phyloP scores from a whole-genome alignment of 2,113 vertebrate species.

The Brachypteracias leptosomus region DNA sequence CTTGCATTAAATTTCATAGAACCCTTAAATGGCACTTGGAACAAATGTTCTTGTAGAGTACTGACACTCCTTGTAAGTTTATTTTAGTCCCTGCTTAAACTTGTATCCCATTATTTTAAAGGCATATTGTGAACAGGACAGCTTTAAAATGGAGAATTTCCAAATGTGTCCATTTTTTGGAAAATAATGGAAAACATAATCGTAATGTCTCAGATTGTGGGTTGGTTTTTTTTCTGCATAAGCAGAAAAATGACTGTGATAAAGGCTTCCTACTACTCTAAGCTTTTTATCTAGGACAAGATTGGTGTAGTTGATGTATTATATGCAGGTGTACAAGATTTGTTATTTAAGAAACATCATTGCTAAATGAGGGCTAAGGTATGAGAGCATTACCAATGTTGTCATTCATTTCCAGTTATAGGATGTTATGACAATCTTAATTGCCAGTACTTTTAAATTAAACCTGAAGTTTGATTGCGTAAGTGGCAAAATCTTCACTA shows the following conservation, averaged over 20 bases:
- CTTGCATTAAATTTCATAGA: neutral
- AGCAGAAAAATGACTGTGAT: neutral
- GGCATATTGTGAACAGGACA: neutral
- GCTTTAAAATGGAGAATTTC: neutral
- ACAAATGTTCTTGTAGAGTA: neutral
- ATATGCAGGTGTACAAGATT: neutral
- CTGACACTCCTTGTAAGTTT: neutral
- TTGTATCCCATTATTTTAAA: neutral
- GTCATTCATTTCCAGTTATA: neutral
- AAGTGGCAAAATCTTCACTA: no score
- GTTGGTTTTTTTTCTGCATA: neutral
- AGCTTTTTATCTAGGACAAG: neutral
- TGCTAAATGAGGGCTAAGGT: neutral
- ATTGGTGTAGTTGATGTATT: neutral
- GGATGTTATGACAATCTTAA: no score
- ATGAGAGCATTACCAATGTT: neutral
- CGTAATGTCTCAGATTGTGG: neutral
- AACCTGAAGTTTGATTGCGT: no score
- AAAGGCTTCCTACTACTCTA: neutral
- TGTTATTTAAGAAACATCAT: neutral
- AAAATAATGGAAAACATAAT: neutral
- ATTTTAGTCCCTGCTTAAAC: neutral
- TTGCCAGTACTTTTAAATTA: no score
- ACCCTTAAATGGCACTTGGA: conserved; percentile 13
- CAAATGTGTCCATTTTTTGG: neutral